These are phyloP conservation scores for Lordiphosa fenestrarum DNA, from an alignment of 2,888 invertebrate genomes.

Conservation along the genomic window DNA sequence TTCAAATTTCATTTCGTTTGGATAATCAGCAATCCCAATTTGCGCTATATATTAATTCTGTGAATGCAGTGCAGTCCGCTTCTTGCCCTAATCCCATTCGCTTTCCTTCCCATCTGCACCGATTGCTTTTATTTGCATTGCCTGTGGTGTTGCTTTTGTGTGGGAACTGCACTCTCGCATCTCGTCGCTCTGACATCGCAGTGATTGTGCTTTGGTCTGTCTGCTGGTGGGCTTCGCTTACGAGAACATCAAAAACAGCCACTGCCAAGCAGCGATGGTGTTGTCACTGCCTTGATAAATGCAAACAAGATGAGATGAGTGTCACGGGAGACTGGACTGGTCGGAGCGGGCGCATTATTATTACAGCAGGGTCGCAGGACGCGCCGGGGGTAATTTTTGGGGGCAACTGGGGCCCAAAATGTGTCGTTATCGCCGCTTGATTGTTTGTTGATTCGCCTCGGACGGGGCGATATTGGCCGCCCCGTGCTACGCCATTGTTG, in stretches of 20 bases:
- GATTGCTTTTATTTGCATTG: constrained; percentile 22
- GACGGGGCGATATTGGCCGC: neutral
- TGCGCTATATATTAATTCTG: too few species aligned
- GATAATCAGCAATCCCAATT: too few species aligned
- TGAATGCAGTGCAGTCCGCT: constrained; percentile 37
- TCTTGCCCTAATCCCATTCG: constrained; percentile 37
- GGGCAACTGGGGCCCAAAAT: neutral
- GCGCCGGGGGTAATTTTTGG: neutral
- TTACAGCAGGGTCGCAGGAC: neutral
- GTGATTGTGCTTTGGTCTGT: constrained; percentile 14
- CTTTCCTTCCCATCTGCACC: constrained; percentile 13
- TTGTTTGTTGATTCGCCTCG: constrained; percentile 6
- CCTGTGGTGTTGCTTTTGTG: constrained; percentile 13
- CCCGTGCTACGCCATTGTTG: constrained; percentile 2
- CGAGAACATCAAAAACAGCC: constrained; percentile 9
- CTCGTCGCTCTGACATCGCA: neutral
- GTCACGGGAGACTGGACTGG: neutral
- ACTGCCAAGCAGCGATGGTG: constrained; percentile 22
- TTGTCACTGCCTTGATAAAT: constrained; percentile 67
- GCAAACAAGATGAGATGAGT: constrained; percentile 46
- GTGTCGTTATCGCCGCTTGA: constrained; percentile 3
- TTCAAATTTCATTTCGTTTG: too few species aligned
- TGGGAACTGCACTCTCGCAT: neutral
- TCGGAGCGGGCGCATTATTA: too few species aligned
- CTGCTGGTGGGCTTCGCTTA: neutral